Base-by-base conservation (phyloP, 2,113 vertebrate genomes). In the Dipodomys ordii region DNA sequence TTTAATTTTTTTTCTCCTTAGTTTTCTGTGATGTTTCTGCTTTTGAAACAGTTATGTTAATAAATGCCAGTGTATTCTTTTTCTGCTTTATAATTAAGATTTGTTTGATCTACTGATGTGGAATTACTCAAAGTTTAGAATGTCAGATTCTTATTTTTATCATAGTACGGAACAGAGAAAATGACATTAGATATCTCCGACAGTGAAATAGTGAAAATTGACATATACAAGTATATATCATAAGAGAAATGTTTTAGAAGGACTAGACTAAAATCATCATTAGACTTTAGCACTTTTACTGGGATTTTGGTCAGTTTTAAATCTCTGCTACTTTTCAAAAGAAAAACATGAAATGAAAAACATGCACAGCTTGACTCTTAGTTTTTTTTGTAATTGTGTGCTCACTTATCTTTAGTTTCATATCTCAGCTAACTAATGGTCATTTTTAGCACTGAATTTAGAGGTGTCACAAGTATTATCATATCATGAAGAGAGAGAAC, bases 71-170 rank as follows among this genome's bases (percentile, higher is more conserved):
- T 76, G 3, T 84, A 62, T 91, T 92, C 65, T 85, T 94, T 93
- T 69, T 73, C 60, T 85, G 64, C 87, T 67, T 83, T 86, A 62
- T 81, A 64, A 19, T 89, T 92, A 78, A 67, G 88, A 90, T 82
- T 91, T 85, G 76, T 82, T 57, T 76, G n/a, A 87, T 67, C 76
- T 91, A 49, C 78, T 85, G 88, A n/a, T 93, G 46, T 71, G 60
- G n/a, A 18, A 62, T 92, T 78, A 90, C 64, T 91, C 23, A 79
- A 57, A 84, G 60, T 93, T 90, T 86, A 60, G 44, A 87, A 35
- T 94, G 22, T 82, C 67, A 80, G 62, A 84, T 92, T 94, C 49
- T 96, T 82, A 81, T 78, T 88, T 39, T 87, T 93, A 81, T 90
- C 65, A 71, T 71, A 82, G 46, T 78, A 86, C 96, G 81, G 49